A percentile compares a stretch with the other conserved stretches of the same genome.
Evolutionary conservation across 2,888 invertebrate genomes (phyloP).

Genomic region (Chrysomela aeneicollis): DNA sequence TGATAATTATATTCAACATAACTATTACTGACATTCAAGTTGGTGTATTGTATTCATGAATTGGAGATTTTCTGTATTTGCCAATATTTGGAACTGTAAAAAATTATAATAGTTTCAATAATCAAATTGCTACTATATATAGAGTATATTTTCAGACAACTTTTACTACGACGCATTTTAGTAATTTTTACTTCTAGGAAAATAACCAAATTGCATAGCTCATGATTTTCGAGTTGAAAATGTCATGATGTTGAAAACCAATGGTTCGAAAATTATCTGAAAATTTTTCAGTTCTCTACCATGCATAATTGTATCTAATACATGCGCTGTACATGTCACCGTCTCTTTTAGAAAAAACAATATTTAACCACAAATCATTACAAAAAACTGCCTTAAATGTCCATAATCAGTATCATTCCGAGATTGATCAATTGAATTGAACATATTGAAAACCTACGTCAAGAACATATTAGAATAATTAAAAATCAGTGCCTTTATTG

Average conservation of each 20-base stretch:
- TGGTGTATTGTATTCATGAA: constrained; percentile 45
- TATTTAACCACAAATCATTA: no score
- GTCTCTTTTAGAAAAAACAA: no score
- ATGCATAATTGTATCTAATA: neutral
- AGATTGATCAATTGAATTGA: no score
- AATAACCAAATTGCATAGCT: no score
- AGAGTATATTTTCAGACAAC: neutral
- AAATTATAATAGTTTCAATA: constrained; percentile 20
- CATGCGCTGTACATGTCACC: neutral
- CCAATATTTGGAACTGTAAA: constrained; percentile 48
- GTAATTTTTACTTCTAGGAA: no score
- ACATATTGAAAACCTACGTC: no score
- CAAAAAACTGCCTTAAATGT: no score
- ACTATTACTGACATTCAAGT: constrained; percentile 33
- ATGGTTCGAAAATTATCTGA: neutral
- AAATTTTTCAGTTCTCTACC: neutral
- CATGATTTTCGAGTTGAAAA: no score
- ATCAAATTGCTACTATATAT: neutral
- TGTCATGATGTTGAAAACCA: no score
- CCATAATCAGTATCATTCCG: no score
- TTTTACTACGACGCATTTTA: neutral
- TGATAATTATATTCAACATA: constrained; percentile 29
- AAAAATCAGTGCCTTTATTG: no score
- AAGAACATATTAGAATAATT: no score
- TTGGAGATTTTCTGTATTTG: constrained; percentile 45